These are phyloP conservation scores for Manis pentadactyla DNA, from an alignment of 2,797 vertebrate genomes.

Conservation along the genomic window DNA sequence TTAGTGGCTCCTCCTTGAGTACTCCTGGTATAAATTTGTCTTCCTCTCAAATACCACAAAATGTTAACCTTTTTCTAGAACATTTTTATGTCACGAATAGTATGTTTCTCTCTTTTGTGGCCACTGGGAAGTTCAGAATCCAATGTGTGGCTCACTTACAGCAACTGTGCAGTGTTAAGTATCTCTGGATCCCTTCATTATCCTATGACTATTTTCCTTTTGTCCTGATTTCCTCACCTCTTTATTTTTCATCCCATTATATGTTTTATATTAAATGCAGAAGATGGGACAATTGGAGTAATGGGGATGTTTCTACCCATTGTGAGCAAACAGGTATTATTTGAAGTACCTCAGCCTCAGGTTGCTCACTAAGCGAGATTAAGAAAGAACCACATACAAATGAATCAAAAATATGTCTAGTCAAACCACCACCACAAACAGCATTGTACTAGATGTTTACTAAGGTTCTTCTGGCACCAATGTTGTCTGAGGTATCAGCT, in stretches of 20 bases:
- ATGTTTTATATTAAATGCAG: not conserved
- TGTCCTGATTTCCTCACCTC: not conserved
- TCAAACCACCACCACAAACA: not conserved
- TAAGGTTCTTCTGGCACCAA: not conserved
- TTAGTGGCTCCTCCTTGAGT: not conserved
- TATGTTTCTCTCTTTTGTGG: not conserved
- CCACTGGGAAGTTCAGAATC: not conserved
- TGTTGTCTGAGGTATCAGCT: not conserved
- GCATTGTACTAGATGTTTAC: not conserved
- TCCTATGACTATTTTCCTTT: not conserved
- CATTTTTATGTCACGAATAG: not conserved
- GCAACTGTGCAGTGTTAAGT: not conserved
- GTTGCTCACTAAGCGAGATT: not conserved
- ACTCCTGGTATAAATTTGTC: constrained; percentile 10
- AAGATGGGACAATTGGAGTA: not conserved
- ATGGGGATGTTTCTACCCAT: not conserved
- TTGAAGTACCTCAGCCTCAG: constrained; percentile 13
- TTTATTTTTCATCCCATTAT: not conserved
- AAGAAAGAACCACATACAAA: not conserved
- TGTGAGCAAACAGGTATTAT: constrained; percentile 24
- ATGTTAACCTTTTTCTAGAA: constrained; percentile 9
- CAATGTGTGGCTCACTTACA: not conserved
- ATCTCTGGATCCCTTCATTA: constrained; percentile 13
- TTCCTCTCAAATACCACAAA: not conserved
- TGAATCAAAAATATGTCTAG: not conserved